Conservation (phyloP, 2,113 vertebrate genomes). For the Sturnus vulgaris region DNA sequence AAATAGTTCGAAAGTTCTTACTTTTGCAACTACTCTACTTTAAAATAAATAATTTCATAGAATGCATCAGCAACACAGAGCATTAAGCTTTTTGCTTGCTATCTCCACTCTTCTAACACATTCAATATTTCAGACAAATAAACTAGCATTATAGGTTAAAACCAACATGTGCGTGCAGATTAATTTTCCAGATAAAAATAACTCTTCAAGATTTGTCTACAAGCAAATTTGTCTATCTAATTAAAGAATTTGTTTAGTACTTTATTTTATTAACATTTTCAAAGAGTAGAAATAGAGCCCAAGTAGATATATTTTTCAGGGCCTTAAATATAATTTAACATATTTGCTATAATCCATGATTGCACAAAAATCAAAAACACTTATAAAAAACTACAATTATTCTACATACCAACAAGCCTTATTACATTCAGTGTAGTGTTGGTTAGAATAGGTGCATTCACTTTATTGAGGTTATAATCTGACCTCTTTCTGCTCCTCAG, state of each 20-base stretch:
- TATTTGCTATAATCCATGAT: neutral
- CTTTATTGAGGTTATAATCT: constrained; percentile 92
- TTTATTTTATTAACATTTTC: neutral
- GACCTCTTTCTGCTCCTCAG: constrained; percentile 90
- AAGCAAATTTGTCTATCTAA: neutral
- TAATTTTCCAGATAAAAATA: neutral
- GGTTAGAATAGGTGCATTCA: constrained; percentile 92
- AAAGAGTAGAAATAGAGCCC: neutral
- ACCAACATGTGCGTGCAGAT: neutral
- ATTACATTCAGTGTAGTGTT: constrained; percentile 98
- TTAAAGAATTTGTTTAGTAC: neutral
- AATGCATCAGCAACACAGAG: neutral
- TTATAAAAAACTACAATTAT: neutral
- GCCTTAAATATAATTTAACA: neutral
- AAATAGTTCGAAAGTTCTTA: neutral
- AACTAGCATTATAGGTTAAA: neutral
- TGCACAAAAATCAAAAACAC: neutral
- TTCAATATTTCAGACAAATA: neutral
- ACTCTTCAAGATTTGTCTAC: neutral
- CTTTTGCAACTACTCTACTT: neutral
- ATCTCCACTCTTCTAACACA: neutral
- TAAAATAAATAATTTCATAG: neutral
- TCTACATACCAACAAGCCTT: constrained; percentile 91
- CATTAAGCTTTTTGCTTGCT: neutral
- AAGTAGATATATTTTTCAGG: neutral